Base-by-base conservation (phyloP, 2,888 invertebrate species). In the Cyclophora albipunctata region DNA sequence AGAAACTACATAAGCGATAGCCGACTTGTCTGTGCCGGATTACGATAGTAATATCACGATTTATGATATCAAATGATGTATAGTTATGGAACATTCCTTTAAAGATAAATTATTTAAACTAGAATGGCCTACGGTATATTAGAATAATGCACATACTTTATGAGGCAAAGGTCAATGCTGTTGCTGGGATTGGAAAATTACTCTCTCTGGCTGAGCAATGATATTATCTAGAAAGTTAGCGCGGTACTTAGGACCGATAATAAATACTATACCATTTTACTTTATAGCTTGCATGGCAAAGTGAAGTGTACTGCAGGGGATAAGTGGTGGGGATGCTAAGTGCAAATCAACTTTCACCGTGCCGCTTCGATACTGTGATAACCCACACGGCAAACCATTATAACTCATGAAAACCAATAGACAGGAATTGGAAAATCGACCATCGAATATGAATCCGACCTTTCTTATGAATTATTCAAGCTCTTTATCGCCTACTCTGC, bases 321-420 rank as follows among this genome's bases (percentile, higher is more conserved):
- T 58, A 34, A 45, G 47, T 61, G 63, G 67, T 59, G 60, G 70
- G 70, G 71, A 65, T 62, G 57, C 58, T 58, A 57, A 56, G 66
- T 73, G 72, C 76, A 75, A 81, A 73, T 76, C 78, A 78, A 84
- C 86, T 85, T 86, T 86, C 85, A 78, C 84, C 71, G 65, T 59
- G 63, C 66, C 63, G 20, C 20, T 20, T 2, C 20, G 65, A 67
- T 69, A 71, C 65, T 20, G 54, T 62, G 64, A 68, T 58, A 58
- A 67, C 46, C 60, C 63, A 66, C 60, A 57, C 63, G 57, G 55
- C 57, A 58, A 48, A 58, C 72, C 71, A 74, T 77, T 73, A 60
- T 62, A 70, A 71, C 72, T 69, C 65, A 73, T 69, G 69, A 67
- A 68, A 72, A 71, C 67, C 60, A 70, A 64, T 64, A 66, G 60